A percentile compares a stretch with the other conserved stretches of the same genome.
Conservation (phyloP, 2,113 vertebrate species). For the Trachemys scripta region DNA sequence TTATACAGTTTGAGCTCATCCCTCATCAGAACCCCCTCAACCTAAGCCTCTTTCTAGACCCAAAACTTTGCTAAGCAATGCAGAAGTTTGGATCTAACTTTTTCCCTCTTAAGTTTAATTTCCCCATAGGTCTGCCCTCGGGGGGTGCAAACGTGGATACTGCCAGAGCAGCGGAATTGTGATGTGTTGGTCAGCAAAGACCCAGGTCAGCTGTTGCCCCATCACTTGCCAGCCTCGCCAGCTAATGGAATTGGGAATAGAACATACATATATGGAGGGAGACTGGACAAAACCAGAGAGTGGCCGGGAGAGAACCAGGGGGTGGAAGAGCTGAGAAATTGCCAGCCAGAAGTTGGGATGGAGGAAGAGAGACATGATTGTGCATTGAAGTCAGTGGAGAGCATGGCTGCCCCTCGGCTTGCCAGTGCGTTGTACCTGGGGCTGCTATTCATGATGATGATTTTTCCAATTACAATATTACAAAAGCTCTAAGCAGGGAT, state of each 20-base stretch:
- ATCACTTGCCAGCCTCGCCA: neutral
- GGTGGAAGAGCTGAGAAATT: neutral
- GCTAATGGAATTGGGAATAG: neutral
- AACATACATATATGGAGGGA: neutral
- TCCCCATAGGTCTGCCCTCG: neutral
- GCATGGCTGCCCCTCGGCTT: too few species aligned
- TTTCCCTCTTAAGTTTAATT: neutral
- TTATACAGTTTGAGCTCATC: neutral
- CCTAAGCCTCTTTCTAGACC: neutral
- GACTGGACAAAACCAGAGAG: neutral
- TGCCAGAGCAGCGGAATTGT: neutral
- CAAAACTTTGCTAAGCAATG: neutral
- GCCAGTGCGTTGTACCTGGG: too few species aligned
- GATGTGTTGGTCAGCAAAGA: neutral
- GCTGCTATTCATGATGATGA: neutral
- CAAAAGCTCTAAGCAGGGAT: neutral
- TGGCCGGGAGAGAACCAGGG: neutral
- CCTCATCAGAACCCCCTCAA: neutral
- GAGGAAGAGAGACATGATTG: neutral
- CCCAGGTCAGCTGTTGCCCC: neutral
- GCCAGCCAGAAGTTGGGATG: neutral
- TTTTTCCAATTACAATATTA: neutral
- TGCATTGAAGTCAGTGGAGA: too few species aligned
- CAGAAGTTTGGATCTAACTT: neutral
- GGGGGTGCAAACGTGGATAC: neutral